Evolutionary conservation across 2,888 invertebrate species (phyloP).

Genomic region (Stenotaenia linearis): DNA sequence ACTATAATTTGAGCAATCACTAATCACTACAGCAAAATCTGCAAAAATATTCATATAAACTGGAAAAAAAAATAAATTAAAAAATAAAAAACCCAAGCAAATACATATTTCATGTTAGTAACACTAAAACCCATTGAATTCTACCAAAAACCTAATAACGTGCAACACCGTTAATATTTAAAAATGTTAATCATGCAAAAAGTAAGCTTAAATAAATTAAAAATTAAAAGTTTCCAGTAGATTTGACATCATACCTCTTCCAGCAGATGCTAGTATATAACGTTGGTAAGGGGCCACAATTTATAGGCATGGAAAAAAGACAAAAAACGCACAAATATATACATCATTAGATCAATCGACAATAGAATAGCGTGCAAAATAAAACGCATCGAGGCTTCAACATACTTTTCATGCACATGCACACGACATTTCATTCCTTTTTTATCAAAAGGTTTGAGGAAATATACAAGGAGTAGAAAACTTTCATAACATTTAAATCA

Average conservation of each 20-base stretch:
- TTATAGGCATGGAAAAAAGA: conserved; percentile 31
- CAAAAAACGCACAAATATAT: conserved; percentile 17
- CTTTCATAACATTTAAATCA: not conserved
- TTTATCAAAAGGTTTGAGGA: not conserved
- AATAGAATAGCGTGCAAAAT: not conserved
- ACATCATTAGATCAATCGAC: conserved; percentile 26
- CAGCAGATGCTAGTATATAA: conserved; percentile 33
- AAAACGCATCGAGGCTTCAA: not conserved
- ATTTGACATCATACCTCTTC: conserved; percentile 33
- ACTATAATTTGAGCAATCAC: not conserved
- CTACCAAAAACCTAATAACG: not conserved
- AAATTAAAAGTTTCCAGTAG: not conserved
- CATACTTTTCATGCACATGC: not conserved
- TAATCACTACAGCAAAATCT: not conserved
- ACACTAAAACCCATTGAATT: not conserved
- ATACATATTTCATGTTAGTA: not conserved
- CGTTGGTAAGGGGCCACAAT: conserved; percentile 19
- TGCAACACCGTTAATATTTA: not conserved
- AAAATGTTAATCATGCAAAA: not conserved
- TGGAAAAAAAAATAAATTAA: not conserved
- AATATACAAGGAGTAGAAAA: not conserved
- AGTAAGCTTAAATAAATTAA: not conserved
- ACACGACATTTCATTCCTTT: not conserved
- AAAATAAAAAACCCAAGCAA: not conserved
- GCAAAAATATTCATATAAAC: not conserved